Conservation (phyloP, 1,140 invertebrate species). For the Dendrolimus kikuchii region DNA sequence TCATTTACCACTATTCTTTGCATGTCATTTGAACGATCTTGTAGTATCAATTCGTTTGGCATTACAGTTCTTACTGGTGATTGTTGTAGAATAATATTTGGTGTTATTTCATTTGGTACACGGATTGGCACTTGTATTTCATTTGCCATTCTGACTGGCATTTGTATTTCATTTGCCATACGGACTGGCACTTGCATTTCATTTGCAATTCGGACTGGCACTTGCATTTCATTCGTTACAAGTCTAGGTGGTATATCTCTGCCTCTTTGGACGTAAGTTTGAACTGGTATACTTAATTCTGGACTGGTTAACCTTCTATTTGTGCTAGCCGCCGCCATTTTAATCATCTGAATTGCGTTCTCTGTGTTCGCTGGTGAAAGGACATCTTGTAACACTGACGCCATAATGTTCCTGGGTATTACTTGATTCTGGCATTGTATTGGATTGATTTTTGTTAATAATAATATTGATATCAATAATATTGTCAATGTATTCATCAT, state of each 20-base stretch:
- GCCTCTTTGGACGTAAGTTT: not conserved
- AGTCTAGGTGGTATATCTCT: not conserved
- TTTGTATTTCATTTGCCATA: not conserved
- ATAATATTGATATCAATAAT: not conserved
- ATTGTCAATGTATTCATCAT: not conserved
- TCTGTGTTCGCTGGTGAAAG: conserved; percentile 20
- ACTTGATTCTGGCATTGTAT: conserved; percentile 10
- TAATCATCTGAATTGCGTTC: conserved; percentile 15
- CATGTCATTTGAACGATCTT: too few species aligned
- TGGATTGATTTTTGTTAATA: conserved; percentile 6
- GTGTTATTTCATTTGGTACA: conserved; percentile 2
- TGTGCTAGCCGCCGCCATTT: conserved; percentile 8
- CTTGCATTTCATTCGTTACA: not conserved
- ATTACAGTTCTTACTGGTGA: conserved; percentile 2
- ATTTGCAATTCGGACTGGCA: conserved; percentile 1
- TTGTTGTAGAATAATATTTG: conserved; percentile 8
- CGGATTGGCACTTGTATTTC: conserved; percentile 4
- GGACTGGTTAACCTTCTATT: not conserved
- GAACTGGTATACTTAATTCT: not conserved
- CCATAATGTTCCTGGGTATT: conserved; percentile 10
- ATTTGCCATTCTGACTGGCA: conserved; percentile 1
- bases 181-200: not conserved
- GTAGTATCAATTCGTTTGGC: not conserved
- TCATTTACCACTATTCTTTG: too few species aligned
- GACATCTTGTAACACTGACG: conserved; percentile 20